A percentile compares a stretch with the other conserved stretches of the same genome.
These are phyloP conservation scores for Pristionchus arcanus DNA, from an alignment of 2,888 invertebrate genomes.

Conservation along the genomic window DNA sequence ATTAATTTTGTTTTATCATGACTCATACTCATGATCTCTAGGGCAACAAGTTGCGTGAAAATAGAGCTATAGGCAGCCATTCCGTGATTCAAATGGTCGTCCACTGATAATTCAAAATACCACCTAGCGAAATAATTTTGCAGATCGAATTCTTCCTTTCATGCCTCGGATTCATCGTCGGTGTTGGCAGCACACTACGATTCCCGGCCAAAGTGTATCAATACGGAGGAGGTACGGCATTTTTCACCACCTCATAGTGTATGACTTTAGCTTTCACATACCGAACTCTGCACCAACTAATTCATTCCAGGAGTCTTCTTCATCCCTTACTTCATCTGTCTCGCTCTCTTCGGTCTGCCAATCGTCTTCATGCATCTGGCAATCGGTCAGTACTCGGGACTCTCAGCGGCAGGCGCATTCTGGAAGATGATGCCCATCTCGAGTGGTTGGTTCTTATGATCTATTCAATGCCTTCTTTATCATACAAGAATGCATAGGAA, in stretches of 20 bases:
- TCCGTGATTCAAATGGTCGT: too few relatives aligned
- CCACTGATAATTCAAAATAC: too few relatives aligned
- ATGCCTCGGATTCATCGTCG: constrained; percentile 77
- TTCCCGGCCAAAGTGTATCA: constrained; percentile 77
- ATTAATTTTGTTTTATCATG: too few relatives aligned
- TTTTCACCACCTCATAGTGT: too few relatives aligned
- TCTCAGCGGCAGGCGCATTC: constrained; percentile 72
- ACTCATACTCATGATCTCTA: too few relatives aligned
- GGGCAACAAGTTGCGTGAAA: too few relatives aligned
- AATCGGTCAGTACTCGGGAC: constrained; percentile 76
- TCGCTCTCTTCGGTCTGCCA: constrained; percentile 77
- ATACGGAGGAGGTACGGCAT: constrained; percentile 67
- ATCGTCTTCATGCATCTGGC: constrained; percentile 75
- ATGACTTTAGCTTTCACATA: too few relatives aligned
- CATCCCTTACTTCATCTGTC: constrained; percentile 74
- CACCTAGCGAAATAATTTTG: background rate
- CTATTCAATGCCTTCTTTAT: too few relatives aligned
- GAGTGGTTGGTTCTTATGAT: background rate
- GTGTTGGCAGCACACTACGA: constrained; percentile 76
- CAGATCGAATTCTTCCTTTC: constrained; percentile 77
- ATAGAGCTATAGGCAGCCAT: too few relatives aligned
- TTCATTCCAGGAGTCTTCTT: constrained; percentile 70
- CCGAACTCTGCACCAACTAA: background rate
- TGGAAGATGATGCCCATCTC: constrained; percentile 72
- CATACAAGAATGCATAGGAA: too few relatives aligned